Evolutionary conservation across 2,797 vertebrate species (phyloP).

Genomic region (Basileuterus tristriatus): DNA sequence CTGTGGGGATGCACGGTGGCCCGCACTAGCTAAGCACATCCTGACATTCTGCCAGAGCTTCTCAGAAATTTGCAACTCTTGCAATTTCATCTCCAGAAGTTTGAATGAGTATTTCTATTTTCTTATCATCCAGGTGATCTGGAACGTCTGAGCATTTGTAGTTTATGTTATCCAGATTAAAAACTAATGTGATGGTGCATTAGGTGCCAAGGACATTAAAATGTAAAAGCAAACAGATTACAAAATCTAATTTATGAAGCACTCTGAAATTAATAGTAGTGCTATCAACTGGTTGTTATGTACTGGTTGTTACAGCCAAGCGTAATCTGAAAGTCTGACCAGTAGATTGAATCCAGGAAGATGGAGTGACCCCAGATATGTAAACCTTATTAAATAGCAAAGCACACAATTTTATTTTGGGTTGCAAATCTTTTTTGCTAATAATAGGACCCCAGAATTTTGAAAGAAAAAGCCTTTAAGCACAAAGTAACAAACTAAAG

Average conservation of each 20-base stretch:
- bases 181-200: background rate
- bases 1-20: background rate
- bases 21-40: background rate
- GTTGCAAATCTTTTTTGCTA: background rate
- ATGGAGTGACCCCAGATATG: background rate
- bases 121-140: background rate
- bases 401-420: background rate
- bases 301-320: background rate
- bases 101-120: background rate
- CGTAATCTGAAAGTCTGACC: background rate
- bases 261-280: background rate
- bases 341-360: background rate
- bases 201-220: background rate
- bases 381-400: background rate
- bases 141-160: background rate
- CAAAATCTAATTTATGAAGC: background rate
- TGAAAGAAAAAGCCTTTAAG: background rate
- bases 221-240: background rate
- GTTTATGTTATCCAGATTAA: slow-evolving; percentile 2
- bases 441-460: background rate
- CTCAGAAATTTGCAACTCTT: background rate
- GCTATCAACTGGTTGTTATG: background rate
- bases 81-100: background rate
- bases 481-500: background rate
- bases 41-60: background rate